Evolutionary conservation across 2,113 vertebrate species (phyloP).

Genomic region (Callocephalon fimbriatum): DNA sequence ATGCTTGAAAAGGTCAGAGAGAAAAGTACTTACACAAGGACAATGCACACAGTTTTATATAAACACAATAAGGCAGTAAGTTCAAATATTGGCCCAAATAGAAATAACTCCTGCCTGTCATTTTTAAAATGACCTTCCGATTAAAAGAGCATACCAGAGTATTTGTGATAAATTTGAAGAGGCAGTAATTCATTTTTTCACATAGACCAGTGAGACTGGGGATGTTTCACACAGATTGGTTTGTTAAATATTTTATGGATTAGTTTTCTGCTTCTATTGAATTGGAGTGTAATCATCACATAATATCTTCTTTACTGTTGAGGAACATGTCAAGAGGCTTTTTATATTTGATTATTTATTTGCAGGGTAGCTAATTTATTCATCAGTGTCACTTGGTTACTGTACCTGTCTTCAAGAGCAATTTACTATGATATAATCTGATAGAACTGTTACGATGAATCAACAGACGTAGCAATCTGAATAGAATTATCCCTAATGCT

Average conservation of each 20-base stretch:
- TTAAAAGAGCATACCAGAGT: constrained; percentile 7
- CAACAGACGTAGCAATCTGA: not conserved
- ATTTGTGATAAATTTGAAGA: not conserved
- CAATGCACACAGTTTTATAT: constrained; percentile 17
- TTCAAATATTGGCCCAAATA: constrained; percentile 42
- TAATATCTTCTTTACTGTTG: not conserved
- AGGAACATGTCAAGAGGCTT: not conserved
- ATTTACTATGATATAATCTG: constrained; percentile 19
- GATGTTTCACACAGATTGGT: not conserved
- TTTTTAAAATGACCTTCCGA: not conserved
- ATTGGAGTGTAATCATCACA: not conserved
- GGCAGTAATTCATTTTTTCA: not conserved
- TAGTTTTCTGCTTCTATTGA: not conserved
- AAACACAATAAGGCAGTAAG: constrained; percentile 4
- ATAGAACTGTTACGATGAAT: not conserved
- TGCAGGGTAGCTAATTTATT: constrained; percentile 12
- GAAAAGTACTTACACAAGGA: constrained; percentile 41
- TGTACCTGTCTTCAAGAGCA: not conserved
- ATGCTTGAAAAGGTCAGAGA: constrained; percentile 44
- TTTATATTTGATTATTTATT: constrained; percentile 32
- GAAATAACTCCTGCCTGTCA: not conserved
- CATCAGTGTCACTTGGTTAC: not conserved
- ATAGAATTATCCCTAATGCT: not conserved
- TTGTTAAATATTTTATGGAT: constrained; percentile 38
- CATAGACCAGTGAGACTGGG: not conserved